Percentiles rank a stretch among this genome's conserved stretches.
Evolutionary conservation across 1,140 invertebrate genomes (phyloP).

Genomic region (Sesamia nonagrioides): DNA sequence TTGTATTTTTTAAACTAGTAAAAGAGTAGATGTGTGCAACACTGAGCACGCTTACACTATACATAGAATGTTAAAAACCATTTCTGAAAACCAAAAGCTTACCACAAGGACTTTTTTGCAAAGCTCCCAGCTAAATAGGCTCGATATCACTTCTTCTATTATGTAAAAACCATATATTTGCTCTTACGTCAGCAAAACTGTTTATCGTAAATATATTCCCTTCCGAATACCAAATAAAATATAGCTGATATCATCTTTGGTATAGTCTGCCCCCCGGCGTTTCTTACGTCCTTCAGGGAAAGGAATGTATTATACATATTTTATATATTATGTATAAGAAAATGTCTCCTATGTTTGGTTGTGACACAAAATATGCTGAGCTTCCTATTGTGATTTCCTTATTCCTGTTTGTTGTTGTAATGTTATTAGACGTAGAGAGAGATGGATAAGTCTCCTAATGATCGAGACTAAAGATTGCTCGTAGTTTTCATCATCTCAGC

Average conservation of each 20-base stretch:
- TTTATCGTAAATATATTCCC: not conserved
- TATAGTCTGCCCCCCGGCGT: slow-evolving; percentile 17
- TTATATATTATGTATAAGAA: not conserved
- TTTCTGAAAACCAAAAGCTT: too few relatives aligned
- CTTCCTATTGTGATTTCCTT: not conserved
- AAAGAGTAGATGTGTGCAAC: too few relatives aligned
- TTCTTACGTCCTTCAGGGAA: not conserved
- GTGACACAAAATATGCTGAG: not conserved
- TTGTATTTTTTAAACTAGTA: too few relatives aligned
- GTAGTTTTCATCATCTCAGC: too few relatives aligned
- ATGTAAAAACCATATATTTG: not conserved
- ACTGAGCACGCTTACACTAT: too few relatives aligned
- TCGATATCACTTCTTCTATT: not conserved
- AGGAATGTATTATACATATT: not conserved
- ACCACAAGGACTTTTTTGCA: too few relatives aligned
- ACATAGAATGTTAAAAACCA: too few relatives aligned
- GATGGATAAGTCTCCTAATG: too few relatives aligned
- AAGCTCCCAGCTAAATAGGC: too few relatives aligned
- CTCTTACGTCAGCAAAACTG: slow-evolving; percentile 6
- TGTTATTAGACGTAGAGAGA: too few relatives aligned
- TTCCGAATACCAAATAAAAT: slow-evolving; percentile 17
- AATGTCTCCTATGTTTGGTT: not conserved
- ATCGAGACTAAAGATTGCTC: too few relatives aligned
- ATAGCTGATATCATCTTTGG: slow-evolving; percentile 15
- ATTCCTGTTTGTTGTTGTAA: not conserved